A percentile compares a stretch with the other conserved stretches of the same genome.
phyloP scores from a whole-genome alignment of 2,113 vertebrate species.

The Odocoileus virginianus region DNA sequence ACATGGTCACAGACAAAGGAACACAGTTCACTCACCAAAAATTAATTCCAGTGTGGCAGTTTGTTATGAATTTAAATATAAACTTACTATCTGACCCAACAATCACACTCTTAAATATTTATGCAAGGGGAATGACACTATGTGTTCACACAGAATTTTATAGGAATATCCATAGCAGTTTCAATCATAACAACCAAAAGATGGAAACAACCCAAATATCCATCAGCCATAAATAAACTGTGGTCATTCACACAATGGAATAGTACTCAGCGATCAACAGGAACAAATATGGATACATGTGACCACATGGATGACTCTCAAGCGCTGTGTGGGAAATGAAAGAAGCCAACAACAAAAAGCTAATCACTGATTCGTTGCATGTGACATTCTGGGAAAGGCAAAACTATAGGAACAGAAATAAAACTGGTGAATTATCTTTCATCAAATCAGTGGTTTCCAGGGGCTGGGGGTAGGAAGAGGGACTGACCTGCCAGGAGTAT shows the following conservation, averaged over 20 bases:
- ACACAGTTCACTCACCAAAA: not conserved
- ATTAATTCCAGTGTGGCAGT: not conserved
- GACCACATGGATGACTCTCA: not conserved
- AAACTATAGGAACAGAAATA: not conserved
- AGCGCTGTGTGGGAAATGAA: not conserved
- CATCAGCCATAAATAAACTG: not conserved
- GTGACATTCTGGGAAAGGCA: not conserved
- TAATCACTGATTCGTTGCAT: no score
- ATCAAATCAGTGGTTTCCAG: not conserved
- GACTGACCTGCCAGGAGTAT: not conserved
- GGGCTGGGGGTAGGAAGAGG: no score
- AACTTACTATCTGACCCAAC: not conserved
- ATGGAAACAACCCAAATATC: not conserved
- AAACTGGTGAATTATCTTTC: not conserved
- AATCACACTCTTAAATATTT: not conserved
- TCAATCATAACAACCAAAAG: not conserved
- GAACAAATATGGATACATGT: rapidly evolving
- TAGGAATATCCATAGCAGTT: not conserved
- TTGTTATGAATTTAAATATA: not conserved
- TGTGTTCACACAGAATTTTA: not conserved
- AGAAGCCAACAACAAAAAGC: not conserved
- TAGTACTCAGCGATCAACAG: not conserved
- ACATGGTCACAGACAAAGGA: not conserved
- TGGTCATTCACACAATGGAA: not conserved
- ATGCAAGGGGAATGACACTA: not conserved